Evolutionary conservation across 2,888 invertebrate genomes (phyloP).

Genomic region (Drosophila neoperkinsi): DNA sequence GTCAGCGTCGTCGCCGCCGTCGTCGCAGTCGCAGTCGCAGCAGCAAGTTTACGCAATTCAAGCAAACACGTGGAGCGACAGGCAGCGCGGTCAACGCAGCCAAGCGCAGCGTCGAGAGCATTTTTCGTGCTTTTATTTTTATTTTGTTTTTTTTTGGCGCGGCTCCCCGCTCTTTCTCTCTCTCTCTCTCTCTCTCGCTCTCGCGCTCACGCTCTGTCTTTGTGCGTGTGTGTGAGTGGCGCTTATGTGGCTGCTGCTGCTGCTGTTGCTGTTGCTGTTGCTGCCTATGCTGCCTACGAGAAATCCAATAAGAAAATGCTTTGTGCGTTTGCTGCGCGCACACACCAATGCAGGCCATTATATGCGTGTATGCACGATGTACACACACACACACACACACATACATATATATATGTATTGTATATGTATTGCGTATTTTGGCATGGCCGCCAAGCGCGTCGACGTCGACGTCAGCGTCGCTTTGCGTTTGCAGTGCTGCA

Average conservation of each 20-base stretch:
- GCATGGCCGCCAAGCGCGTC: slow-evolving; percentile 53
- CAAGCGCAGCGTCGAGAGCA: slow-evolving; percentile 50
- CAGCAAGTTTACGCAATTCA: slow-evolving; percentile 76
- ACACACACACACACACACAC: slow-evolving; percentile 12
- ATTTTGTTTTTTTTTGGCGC: slow-evolving; percentile 33
- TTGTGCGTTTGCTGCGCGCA: slow-evolving; percentile 60
- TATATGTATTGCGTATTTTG: slow-evolving; percentile 59
- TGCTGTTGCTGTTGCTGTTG: slow-evolving; percentile 12
- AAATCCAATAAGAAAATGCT: slow-evolving; percentile 74
- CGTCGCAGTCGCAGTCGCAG: slow-evolving; percentile 39
- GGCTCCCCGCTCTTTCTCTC: slow-evolving; percentile 43
- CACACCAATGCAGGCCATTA: slow-evolving; percentile 78
- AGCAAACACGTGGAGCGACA: slow-evolving; percentile 78
- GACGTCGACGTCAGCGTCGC: slow-evolving; percentile 39
- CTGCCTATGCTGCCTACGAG: slow-evolving; percentile 55
- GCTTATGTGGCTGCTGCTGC: slow-evolving; percentile 55
- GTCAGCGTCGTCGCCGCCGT: not conserved
- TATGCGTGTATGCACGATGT: slow-evolving; percentile 65
- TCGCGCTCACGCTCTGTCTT: slow-evolving; percentile 3
- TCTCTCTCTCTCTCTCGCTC: not conserved
- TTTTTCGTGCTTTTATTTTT: slow-evolving; percentile 12
- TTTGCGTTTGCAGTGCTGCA: slow-evolving; percentile 64
- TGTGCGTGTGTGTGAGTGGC: slow-evolving; percentile 34
- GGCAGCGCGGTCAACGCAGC: slow-evolving; percentile 45
- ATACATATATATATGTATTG: slow-evolving; percentile 13